Evolutionary conservation across 2,797 vertebrate species (phyloP).

Genomic region (Chelonia mydas): DNA sequence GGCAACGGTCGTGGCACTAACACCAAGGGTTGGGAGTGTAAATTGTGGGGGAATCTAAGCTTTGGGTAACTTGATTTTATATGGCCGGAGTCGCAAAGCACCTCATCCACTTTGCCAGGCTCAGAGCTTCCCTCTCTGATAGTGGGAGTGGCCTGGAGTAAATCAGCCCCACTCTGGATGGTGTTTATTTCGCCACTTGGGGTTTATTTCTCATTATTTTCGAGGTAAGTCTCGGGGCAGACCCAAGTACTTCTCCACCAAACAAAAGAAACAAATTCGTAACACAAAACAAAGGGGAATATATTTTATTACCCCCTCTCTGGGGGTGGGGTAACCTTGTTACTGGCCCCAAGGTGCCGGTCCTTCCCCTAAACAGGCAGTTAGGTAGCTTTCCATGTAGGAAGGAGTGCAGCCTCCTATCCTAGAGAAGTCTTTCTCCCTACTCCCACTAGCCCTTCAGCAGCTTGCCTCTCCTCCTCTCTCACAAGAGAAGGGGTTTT

Average conservation of each 20-base stretch:
- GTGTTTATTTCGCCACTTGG: not conserved
- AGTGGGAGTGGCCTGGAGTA: not conserved
- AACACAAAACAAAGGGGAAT: not conserved
- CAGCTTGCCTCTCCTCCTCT: not conserved
- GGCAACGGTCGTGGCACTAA: not conserved
- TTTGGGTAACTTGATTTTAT: not conserved
- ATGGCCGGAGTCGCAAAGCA: not conserved
- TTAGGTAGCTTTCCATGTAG: not conserved
- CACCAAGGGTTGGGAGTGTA: not conserved
- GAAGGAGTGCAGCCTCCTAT: not conserved
- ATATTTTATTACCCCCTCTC: not conserved
- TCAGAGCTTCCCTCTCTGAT: not conserved
- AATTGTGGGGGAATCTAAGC: not conserved
- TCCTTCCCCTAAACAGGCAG: not conserved
- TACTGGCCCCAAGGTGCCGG: not conserved
- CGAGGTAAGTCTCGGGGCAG: too few relatives aligned
- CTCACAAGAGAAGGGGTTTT: not conserved
- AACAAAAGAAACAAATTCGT: not conserved
- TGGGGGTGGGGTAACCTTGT: too few relatives aligned
- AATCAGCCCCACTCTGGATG: not conserved
- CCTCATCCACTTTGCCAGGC: not conserved
- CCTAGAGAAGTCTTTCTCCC: not conserved
- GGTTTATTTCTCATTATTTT: not conserved
- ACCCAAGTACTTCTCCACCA: too few relatives aligned
- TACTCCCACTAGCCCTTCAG: not conserved